Conservation (phyloP, 2,888 invertebrate genomes). For the Dexiosoma caninum region DNA sequence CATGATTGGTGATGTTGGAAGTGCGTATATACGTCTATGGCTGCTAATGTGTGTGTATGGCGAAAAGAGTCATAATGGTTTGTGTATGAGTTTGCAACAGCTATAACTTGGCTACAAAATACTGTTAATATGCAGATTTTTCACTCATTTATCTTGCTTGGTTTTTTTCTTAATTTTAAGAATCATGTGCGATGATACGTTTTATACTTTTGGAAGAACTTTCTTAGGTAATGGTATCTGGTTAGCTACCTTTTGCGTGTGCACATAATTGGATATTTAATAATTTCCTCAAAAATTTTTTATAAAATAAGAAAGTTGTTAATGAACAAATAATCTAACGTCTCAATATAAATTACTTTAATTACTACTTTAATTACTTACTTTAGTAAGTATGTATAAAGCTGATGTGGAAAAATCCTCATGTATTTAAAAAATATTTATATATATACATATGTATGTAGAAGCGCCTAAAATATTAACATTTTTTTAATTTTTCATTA, state of each 20-base stretch:
- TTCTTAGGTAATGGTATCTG: conserved; percentile 32
- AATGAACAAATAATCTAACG: background rate
- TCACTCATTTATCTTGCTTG: background rate
- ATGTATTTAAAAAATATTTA: too few species aligned
- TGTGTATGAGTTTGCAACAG: conserved; percentile 17
- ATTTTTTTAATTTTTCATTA: too few species aligned
- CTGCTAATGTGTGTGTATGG: background rate
- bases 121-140: conserved; percentile 48
- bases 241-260: conserved; percentile 6
- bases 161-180: conserved; percentile 9
- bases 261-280: conserved; percentile 43
- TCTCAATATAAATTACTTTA: background rate
- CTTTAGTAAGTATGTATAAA: too few species aligned
- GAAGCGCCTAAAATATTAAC: too few species aligned
- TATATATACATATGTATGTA: too few species aligned
- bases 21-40: background rate
- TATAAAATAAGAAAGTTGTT: background rate
- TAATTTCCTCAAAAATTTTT: background rate
- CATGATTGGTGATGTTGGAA: background rate
- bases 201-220: background rate
- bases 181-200: background rate
- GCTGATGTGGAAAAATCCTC: too few species aligned
- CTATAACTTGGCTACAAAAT: conserved; percentile 19
- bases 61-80: background rate
- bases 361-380: too few species aligned